These are phyloP conservation scores for Drosophila suzukii DNA, from an alignment of 1,140 invertebrate species.

Conservation along the genomic window DNA sequence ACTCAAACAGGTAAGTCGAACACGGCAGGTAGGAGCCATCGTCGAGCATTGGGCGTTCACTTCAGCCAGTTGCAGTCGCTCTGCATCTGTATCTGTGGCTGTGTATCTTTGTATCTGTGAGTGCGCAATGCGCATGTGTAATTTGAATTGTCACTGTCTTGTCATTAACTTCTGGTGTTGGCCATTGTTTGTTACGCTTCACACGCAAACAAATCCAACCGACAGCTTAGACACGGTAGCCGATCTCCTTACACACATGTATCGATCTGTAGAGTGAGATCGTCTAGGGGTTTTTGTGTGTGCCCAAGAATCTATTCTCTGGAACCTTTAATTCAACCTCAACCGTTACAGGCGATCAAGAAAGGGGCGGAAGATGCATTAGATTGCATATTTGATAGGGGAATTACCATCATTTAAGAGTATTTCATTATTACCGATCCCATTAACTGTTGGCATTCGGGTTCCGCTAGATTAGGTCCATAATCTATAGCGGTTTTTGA, in stretches of 20 bases:
- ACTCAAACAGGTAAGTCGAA: slow-evolving; percentile 68
- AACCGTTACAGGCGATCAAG: slow-evolving; percentile 17
- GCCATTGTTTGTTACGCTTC: slow-evolving; percentile 79
- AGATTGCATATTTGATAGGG: slow-evolving; percentile 40
- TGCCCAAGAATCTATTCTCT: slow-evolving; percentile 7
- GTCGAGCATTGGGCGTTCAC: slow-evolving; percentile 73
- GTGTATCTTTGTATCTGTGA: slow-evolving; percentile 18
- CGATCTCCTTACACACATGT: slow-evolving; percentile 16
- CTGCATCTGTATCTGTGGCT: slow-evolving; percentile 13
- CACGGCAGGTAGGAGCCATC: slow-evolving; percentile 41
- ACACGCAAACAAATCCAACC: slow-evolving; percentile 71
- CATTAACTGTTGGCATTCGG: slow-evolving; percentile 12
- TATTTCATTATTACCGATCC: slow-evolving; percentile 7
- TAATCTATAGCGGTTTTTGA: not conserved
- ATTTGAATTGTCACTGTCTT: slow-evolving; percentile 83
- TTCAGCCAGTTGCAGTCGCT: slow-evolving; percentile 59
- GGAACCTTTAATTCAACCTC: slow-evolving; percentile 33
- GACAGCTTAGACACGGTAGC: slow-evolving; percentile 56
- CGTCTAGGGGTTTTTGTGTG: slow-evolving; percentile 1
- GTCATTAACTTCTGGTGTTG: slow-evolving; percentile 83
- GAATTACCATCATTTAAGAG: slow-evolving; percentile 36
- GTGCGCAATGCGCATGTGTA: slow-evolving; percentile 51
- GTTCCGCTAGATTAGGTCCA: not conserved
- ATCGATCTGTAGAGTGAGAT: slow-evolving; percentile 16
- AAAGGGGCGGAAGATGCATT: slow-evolving; percentile 8